phyloP scores from a whole-genome alignment of 2,888 invertebrate genomes.

The Buathra laborator region DNA sequence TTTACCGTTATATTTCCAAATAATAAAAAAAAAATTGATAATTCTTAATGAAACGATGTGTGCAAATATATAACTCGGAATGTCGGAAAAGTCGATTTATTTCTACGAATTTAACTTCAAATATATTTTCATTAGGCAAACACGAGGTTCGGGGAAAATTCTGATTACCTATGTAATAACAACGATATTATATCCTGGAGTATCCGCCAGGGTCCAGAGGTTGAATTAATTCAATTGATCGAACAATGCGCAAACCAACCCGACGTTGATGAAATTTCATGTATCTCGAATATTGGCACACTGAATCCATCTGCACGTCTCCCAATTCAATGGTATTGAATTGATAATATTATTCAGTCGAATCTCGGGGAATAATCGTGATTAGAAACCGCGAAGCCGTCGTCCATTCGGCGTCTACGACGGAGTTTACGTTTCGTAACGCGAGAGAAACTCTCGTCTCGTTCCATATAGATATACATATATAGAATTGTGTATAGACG shows the following conservation, averaged over 20 bases:
- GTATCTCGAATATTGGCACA: neutral
- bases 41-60: too few relatives aligned
- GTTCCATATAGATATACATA: neutral
- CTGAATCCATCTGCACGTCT: neutral
- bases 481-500: constrained; percentile 35
- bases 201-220: neutral
- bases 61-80: too few relatives aligned
- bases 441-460: constrained; percentile 33
- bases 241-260: neutral
- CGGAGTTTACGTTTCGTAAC: constrained; percentile 50
- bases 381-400: constrained; percentile 53
- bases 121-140: too few relatives aligned
- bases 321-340: constrained; percentile 34
- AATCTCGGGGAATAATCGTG: constrained; percentile 47
- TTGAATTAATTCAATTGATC: neutral
- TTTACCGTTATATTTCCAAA: too few relatives aligned
- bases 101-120: too few relatives aligned
- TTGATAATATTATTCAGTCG: constrained; percentile 49
- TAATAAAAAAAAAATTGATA: too few relatives aligned
- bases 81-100: too few relatives aligned
- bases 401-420: constrained; percentile 27
- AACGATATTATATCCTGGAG: neutral
- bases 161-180: neutral
- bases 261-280: neutral
- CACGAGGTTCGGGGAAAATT: neutral